Base-by-base conservation (phyloP, 2,797 vertebrate genomes). In the Denticeps clupeoides region DNA sequence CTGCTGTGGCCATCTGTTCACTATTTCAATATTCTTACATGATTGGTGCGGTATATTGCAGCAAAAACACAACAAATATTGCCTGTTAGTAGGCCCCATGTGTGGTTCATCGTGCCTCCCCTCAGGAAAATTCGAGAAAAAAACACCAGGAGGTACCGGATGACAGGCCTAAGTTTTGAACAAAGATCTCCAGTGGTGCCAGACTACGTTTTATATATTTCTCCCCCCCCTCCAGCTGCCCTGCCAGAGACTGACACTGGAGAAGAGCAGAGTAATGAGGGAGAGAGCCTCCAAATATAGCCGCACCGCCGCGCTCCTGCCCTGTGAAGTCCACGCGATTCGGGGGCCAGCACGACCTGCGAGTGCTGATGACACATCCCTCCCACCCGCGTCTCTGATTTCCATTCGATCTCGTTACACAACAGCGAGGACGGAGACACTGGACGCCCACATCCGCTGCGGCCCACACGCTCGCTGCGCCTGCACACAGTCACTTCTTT, bases 301-400 rank as follows among this genome's bases (percentile, higher is more conserved):
- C 62, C 49, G 40, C 16, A 49, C 63, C 68, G 66, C 65, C 58
- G 55, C 59, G 53, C 60, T 40, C 47, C 37, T 45, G 65, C 61
- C 62, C 65, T 79, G 62, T 76, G 69, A 79, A 78, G 77, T 82
- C 76, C 81, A 77, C 62, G 63, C 69, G 75, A n/a, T n/a, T 70
- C 68, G 67, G 68, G 66, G 65, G 69, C 71, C 71, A 68, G 77
- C 67, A 68, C 68, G 62, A 79, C 76, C 79, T 67, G 67, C 71
- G 73, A 80, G 72, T 73, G 72, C 74, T 74, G 69, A 84, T 83
- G 82, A 84, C 76, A 81, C 81, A 82, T 80, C 60, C 69, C 71
- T 77, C 78, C 79, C 71, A 79, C 82, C 72, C 70, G 78, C 62
- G 62, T 74, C 73, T 78, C 77, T 75, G 71, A 74, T 77, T 81